Evolutionary conservation across 2,113 vertebrate genomes (phyloP), one percentile per base, ranked within the genome.

Genomic region (Rattus norvegicus): DNA sequence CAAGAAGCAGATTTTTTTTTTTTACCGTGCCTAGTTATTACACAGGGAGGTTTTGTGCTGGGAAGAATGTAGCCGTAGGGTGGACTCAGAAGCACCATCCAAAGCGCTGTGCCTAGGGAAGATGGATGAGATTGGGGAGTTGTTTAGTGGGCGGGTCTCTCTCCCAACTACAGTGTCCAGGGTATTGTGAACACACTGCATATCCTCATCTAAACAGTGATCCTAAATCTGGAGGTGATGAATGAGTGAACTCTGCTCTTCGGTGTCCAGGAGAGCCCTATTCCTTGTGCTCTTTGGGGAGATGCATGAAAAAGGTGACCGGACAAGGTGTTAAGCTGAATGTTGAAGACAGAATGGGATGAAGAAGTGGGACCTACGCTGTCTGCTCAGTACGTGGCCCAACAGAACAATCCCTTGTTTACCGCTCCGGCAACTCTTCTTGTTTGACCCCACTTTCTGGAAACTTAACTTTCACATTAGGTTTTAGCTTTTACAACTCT

Each of bases 171-270:
- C 59, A 33, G 90, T 70, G 56, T 97, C 76, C 30, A 77, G 28
- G 30, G 61, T 5, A 59, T 20, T 61, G 49, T 87, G 89, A 96
- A 54, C 7, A 75, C 47, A 43, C 77, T 43, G 54, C 4, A 52
- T 54, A 77, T 30, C 36, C 26, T 90, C 33, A 91, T 92, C 49
- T 96, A 94, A 65, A 73, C 39, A 93, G 56, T 54, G 73, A 90
- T 43, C 72, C 9, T 30, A n/a, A 88, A 36, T 22, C 36, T 85
- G 70, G 75, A 93, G 52, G 59, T 87, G 83, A 69, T 20, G 79
- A 75, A 76, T 91, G 79, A 67, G 61, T 91, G n/a, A 59, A 87
- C 33, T 73, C 89, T 94, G 75, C 30, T 97, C 79, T 92, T 88
- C n/a, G 24, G 54, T 56, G 77, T 63, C 90, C 7, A 13, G 54